Base-by-base conservation (phyloP, 1,140 invertebrate genomes). In the Conus ventricosus region DNA sequence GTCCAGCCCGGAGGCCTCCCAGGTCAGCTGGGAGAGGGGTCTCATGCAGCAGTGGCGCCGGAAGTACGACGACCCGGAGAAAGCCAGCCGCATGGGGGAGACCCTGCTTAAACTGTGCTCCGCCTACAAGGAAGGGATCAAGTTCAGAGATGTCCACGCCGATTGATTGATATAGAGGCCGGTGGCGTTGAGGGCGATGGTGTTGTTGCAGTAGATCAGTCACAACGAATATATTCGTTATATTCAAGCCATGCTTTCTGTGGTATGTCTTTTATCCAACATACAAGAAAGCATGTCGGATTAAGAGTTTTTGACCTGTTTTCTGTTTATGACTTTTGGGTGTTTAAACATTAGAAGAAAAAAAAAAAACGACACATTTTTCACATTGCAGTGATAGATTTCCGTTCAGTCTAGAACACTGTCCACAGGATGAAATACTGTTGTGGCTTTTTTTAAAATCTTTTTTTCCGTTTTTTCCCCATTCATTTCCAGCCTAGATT, bases 71-170 rank as follows among this genome's bases (percentile, higher is more conserved):
- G 75, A 81, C 25, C 53, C n/a, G 17, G 57, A 71, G 27, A 80
- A 80, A 20, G 55, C 71, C n/a, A 82, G 51, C 51, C 60, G 82
- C 81, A 90, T 39, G 71, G 87, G 39, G 25, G 81, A 82, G 76
- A 86, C 71, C 54, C 67, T 75, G 51, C 23, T 76, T 20, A 60
- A 84, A 53, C 53, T 78, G 17, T 60, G 54, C 80, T 76, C 39
- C 5, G 71, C 82, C 5, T 76, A 83, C 51, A 63, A 84, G 23
- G 57, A 87, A 27, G 85, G 85, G 8, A 17, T 76, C n/a, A 86
- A 86, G 67, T 78, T 71, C 80, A 54, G 67, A 20, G 20, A 23
- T 20, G 13, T 71, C 13, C 67, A 71, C 67, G 20, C 67, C 67
- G 67, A 71, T 23, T 71, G 67, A 71, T 17, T 39, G 39, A 39